These are phyloP conservation scores for Panzeria rudis DNA, from an alignment of 2,888 invertebrate species.

Conservation along the genomic window DNA sequence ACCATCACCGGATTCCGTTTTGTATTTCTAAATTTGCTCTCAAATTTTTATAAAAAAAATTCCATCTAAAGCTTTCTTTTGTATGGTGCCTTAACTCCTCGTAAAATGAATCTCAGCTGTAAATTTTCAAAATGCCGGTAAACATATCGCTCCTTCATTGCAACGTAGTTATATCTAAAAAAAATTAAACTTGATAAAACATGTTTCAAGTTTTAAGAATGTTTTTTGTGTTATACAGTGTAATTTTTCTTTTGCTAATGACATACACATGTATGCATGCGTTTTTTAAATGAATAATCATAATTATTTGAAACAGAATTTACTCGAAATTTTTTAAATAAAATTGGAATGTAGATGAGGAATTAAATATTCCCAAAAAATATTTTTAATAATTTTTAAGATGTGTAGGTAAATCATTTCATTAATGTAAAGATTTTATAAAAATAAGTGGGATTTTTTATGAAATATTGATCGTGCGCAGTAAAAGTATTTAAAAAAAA, in stretches of 20 bases:
- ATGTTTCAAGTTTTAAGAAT: too few relatives aligned
- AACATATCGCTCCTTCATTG: too few relatives aligned
- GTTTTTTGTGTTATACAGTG: too few relatives aligned
- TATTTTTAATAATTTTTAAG: not conserved
- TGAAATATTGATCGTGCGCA: not conserved
- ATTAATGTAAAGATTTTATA: not conserved
- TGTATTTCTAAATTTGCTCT: too few relatives aligned
- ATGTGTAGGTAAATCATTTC: not conserved
- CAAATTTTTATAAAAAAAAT: too few relatives aligned
- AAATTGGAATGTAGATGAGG: not conserved
- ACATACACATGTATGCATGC: not conserved
- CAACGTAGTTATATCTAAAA: too few relatives aligned
- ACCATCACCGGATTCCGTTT: too few relatives aligned
- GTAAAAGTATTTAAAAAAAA: not conserved
- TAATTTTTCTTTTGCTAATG: conserved; percentile 9
- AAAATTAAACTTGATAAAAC: too few relatives aligned
- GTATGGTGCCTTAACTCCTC: too few relatives aligned
- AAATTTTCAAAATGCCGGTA: too few relatives aligned
- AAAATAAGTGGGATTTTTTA: not conserved
- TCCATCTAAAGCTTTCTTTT: too few relatives aligned
- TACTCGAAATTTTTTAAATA: conserved; percentile 4
- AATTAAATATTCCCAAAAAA: conserved; percentile 4
- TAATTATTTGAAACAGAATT: conserved; percentile 36
- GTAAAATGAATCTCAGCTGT: too few relatives aligned
- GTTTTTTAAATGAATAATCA: conserved; percentile 7